These are phyloP conservation scores for Clamator glandarius DNA, from an alignment of 2,797 vertebrate species.

Conservation along the genomic window DNA sequence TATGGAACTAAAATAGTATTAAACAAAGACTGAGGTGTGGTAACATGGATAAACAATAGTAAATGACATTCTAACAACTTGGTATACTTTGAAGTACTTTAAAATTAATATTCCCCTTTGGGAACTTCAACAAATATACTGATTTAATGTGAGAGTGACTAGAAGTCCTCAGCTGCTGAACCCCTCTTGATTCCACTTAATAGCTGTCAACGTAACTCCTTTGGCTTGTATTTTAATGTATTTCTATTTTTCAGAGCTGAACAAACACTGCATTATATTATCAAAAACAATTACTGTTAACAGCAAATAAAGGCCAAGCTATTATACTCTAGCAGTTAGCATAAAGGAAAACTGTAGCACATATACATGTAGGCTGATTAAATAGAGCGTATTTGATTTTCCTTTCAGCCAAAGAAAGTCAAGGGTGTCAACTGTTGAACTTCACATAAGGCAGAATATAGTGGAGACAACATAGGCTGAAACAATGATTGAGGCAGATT, in stretches of 20 bases:
- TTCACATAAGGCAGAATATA: conserved; percentile 1
- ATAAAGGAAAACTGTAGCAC: background rate
- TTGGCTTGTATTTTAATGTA: background rate
- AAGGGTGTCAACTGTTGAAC: conserved; percentile 42
- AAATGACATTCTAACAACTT: background rate
- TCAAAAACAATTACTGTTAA: conserved; percentile 41
- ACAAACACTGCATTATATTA: conserved; percentile 42
- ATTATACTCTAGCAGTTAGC: conserved; percentile 19
- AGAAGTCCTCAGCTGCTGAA: background rate
- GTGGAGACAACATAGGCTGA: background rate
- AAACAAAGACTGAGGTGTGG: background rate
- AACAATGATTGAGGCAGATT: background rate
- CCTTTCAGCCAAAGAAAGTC: conserved; percentile 23
- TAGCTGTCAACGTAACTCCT: background rate
- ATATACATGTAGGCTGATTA: conserved; percentile 11
- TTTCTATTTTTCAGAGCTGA: conserved; percentile 10
- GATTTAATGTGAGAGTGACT: background rate
- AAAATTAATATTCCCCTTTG: background rate
- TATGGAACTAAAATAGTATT: background rate
- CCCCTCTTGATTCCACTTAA: background rate
- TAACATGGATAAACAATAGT: background rate
- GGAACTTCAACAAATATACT: background rate
- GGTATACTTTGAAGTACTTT: background rate
- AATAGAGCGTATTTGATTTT: conserved; percentile 48
- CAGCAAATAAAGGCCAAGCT: conserved; percentile 43